phyloP scores from a whole-genome alignment of 2,888 invertebrate species.

The Limnephilus rhombicus region DNA sequence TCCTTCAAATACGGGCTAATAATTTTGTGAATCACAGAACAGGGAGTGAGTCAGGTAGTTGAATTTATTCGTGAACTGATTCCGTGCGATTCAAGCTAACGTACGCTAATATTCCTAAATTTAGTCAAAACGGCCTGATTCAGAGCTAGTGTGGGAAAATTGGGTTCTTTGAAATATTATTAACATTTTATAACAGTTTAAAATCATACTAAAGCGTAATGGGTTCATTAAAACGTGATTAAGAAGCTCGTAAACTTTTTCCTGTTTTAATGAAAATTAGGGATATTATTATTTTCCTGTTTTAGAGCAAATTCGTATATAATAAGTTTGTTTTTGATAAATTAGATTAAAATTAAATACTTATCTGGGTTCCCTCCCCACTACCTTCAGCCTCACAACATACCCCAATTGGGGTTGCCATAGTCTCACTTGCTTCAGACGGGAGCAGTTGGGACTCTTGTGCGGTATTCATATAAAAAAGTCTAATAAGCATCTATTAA shows the following conservation, averaged over 20 bases:
- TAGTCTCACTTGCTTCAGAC: no score
- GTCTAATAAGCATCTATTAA: no score
- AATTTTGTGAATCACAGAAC: neutral
- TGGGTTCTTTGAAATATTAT: neutral
- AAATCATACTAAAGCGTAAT: neutral
- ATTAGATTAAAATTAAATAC: no score
- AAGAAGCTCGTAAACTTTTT: neutral
- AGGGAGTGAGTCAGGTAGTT: neutral
- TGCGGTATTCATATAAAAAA: no score
- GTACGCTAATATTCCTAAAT: neutral
- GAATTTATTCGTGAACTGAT: neutral
- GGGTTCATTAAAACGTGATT: neutral
- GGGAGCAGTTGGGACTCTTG: no score
- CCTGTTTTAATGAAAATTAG: neutral
- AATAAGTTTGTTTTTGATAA: neutral
- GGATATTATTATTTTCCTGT: neutral
- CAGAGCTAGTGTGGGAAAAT: neutral
- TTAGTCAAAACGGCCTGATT: neutral
- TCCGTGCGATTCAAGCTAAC: neutral
- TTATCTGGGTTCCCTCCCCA: no score
- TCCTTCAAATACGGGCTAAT: neutral
- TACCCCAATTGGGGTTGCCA: no score
- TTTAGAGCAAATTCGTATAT: neutral
- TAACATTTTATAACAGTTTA: neutral
- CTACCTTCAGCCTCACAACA: no score